Evolutionary conservation across 2,113 vertebrate species (phyloP), one percentile per base, ranked within the genome.

Genomic region (Physeter macrocephalus): DNA sequence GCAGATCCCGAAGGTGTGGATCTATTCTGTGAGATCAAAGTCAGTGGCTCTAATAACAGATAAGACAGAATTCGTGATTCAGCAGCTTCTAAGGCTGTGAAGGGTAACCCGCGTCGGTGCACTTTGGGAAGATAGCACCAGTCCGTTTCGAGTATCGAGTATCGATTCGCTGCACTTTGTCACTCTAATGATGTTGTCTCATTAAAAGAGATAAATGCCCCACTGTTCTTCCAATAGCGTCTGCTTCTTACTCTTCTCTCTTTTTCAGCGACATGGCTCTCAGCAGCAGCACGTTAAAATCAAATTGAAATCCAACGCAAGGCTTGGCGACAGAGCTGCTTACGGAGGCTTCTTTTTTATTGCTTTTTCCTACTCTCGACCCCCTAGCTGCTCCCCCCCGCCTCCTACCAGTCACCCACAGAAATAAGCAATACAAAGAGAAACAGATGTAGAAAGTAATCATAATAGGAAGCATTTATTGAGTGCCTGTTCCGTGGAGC

Each of bases 141-240:
- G 98, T 98, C 98, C 98, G 98, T 98, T 98, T 98, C 43, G 54
- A 1, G 57, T 98, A 98, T 98, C 43, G 54, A 1, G 57, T 98
- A 98, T 98, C 94, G 98, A 99, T 98, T 98, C 98, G 80, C 97
- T 97, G 97, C 97, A 98, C 98, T 98, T 98, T 98, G 98, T 98
- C 98, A 98, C 97, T 96, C 97, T 98, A 98, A 98, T 98, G 97
- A 98, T 98, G 98, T 98, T 98, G 98, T 98, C 98, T 99, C 98
- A 98, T 99, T 99, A 98, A 98, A 98, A 98, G 98, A 99, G 98
- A 99, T 97, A 98, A 99, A 98, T 98, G 98, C 97, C 94, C 97
- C 96, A 98, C 98, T 97, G 98, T 98, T 98, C 97, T 96, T 98
- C 96, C 97, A 97, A 97, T 98, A 98, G 98, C 98, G 98, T 98